Conservation (phyloP, 1,140 invertebrate genomes). For the Leptinotarsa undecemlineata region DNA sequence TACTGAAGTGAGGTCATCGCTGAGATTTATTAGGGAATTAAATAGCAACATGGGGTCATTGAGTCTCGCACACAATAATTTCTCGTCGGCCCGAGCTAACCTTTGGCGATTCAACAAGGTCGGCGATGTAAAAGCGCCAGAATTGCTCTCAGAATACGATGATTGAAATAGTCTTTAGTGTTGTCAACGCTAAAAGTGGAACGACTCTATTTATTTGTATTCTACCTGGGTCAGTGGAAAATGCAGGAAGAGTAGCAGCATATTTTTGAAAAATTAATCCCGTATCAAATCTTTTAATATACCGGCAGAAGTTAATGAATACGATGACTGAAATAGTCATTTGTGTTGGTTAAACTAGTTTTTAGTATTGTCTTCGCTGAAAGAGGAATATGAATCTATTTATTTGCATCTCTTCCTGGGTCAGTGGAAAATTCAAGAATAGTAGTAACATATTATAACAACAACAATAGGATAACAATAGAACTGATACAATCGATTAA, state of each 20-base stretch:
- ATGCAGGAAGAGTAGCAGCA: no score
- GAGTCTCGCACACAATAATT: constrained; percentile 12
- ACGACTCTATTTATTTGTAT: neutral
- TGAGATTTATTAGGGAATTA: constrained; percentile 19
- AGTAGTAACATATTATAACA: no score
- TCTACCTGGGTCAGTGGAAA: no score
- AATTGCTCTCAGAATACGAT: neutral
- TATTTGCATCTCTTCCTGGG: no score
- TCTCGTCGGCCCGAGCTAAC: constrained; percentile 7
- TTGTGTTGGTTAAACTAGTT: neutral
- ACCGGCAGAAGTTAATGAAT: no score
- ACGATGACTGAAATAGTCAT: no score
- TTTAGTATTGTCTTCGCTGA: neutral
- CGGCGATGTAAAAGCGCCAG: neutral
- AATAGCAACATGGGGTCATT: constrained; percentile 21
- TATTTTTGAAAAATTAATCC: no score
- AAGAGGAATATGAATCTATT: neutral
- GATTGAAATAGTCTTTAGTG: neutral
- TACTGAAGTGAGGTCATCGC: constrained; percentile 17
- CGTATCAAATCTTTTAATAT: no score
- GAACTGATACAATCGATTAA: no score
- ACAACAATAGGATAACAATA: no score
- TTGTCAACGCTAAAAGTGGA: neutral
- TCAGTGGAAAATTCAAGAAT: no score
- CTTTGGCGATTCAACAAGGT: constrained; percentile 18